Evolutionary conservation across 2,113 vertebrate species (phyloP).

Genomic region (Eonycteris spelaea): DNA sequence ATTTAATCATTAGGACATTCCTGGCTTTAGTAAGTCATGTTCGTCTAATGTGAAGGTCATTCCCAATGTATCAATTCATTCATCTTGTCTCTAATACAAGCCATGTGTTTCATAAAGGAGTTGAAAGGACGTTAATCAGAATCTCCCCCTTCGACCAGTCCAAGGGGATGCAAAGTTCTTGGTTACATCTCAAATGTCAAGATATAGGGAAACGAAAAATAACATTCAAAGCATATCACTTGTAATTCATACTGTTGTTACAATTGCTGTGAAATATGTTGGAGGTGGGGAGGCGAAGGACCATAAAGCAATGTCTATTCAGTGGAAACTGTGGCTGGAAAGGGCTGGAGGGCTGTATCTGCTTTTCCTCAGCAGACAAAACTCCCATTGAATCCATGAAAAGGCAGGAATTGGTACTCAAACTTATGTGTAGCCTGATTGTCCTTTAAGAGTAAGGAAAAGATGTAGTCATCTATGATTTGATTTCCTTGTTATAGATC

Average conservation of each 20-base stretch:
- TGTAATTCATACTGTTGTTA: slow-evolving; percentile 77
- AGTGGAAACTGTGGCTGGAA: slow-evolving; percentile 22
- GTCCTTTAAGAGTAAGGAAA: slow-evolving; percentile 29
- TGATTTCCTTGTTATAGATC: slow-evolving; percentile 6
- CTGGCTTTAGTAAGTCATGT: slow-evolving; percentile 80
- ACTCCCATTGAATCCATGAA: slow-evolving; percentile 6
- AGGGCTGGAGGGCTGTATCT: neutral
- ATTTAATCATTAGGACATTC: slow-evolving; percentile 79
- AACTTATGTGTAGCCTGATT: neutral
- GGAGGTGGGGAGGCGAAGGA: neutral
- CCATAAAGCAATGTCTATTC: slow-evolving; percentile 14
- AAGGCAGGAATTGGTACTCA: neutral
- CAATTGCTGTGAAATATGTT: slow-evolving; percentile 66
- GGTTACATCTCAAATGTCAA: slow-evolving; percentile 83
- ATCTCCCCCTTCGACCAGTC: slow-evolving; percentile 71
- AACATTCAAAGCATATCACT: slow-evolving; percentile 76
- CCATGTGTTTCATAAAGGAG: slow-evolving; percentile 81
- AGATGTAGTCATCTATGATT: neutral
- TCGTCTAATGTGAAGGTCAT: slow-evolving; percentile 77
- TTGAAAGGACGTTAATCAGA: slow-evolving; percentile 81
- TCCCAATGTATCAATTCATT: slow-evolving; percentile 81
- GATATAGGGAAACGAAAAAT: slow-evolving; percentile 77
- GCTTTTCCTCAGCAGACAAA: slow-evolving; percentile 48
- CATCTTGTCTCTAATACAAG: slow-evolving; percentile 77
- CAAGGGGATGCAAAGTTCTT: slow-evolving; percentile 70